These are phyloP conservation scores for Gonioctena quinquepunctata DNA, from an alignment of 1,140 invertebrate genomes.

Conservation along the genomic window DNA sequence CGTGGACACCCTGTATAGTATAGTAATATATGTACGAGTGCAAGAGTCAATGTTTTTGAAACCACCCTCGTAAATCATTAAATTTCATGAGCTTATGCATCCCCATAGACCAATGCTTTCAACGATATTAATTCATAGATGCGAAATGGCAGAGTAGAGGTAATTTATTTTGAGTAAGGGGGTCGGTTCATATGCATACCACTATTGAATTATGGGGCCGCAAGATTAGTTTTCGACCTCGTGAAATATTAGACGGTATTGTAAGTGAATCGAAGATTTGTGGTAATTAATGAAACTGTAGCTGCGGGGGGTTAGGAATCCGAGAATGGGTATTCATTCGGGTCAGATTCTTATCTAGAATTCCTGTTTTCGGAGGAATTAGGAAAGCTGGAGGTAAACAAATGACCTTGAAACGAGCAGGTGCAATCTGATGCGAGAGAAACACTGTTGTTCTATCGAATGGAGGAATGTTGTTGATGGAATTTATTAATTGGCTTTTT, in stretches of 20 bases:
- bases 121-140: slow-evolving; percentile 5
- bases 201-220: neutral
- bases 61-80: neutral
- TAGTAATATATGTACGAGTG: too few relatives aligned
- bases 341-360: neutral
- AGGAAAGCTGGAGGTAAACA: too few relatives aligned
- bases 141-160: slow-evolving; percentile 3
- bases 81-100: slow-evolving; percentile 1
- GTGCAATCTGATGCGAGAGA: too few relatives aligned
- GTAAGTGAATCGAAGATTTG: neutral
- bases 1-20: too few relatives aligned
- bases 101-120: slow-evolving; percentile 5
- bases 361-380: too few relatives aligned
- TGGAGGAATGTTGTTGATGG: too few relatives aligned
- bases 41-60: too few relatives aligned
- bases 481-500: too few relatives aligned
- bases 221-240: neutral
- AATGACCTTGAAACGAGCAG: too few relatives aligned
- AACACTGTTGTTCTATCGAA: too few relatives aligned
- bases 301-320: neutral
- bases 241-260: neutral
- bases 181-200: slow-evolving; percentile 5
- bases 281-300: neutral
- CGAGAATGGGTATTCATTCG: neutral
- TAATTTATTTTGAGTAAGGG: neutral